phyloP scores from a whole-genome alignment of 2,113 vertebrate species.

The Pomatostomus ruficeps region DNA sequence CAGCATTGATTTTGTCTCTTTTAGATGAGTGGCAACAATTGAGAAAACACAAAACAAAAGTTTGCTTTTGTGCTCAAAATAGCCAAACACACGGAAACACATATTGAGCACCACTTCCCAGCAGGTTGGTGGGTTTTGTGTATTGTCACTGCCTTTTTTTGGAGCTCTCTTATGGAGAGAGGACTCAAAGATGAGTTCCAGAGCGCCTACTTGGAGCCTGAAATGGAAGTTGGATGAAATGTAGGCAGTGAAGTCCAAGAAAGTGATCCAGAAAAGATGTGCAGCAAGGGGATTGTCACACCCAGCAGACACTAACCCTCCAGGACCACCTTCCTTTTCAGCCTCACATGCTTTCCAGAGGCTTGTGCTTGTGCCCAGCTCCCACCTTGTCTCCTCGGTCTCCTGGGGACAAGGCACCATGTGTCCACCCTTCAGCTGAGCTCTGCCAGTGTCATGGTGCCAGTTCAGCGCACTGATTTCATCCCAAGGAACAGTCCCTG shows the following conservation, averaged over 20 bases:
- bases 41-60: neutral
- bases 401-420: neutral
- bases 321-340: neutral
- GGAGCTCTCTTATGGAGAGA: neutral
- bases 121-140: slow-evolving; percentile 14
- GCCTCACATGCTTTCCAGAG: neutral
- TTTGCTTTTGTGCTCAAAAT: neutral
- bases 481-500: neutral
- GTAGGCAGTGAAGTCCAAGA: neutral
- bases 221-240: neutral
- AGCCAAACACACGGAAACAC: neutral
- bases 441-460: fast-evolving
- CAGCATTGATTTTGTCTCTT: neutral
- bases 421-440: neutral
- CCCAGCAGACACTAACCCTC: neutral
- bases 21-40: neutral
- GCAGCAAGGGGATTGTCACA: neutral
- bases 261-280: neutral
- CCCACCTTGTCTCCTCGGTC: fast-evolving
- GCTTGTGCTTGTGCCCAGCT: neutral
- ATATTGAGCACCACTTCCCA: neutral
- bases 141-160: neutral
- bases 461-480: neutral
- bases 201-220: neutral
- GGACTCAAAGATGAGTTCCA: neutral